Evolutionary conservation across 1,140 invertebrate genomes (phyloP), one percentile per base, ranked within the genome.

Genomic region (Hypothenemus hampei): DNA sequence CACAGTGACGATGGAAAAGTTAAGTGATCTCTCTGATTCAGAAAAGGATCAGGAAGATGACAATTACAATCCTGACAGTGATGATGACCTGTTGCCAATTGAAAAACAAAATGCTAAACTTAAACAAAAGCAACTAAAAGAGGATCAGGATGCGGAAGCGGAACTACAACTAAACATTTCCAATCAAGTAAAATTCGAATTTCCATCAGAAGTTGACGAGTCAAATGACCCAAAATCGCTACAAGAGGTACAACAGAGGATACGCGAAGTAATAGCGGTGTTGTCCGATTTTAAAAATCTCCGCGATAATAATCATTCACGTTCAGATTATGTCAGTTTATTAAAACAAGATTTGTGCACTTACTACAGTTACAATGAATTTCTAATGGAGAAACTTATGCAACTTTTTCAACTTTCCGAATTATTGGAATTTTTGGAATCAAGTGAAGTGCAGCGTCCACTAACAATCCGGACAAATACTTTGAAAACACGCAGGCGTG

Each of bases 341-440:
- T 74, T 98, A 16, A 77, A 78, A 40, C 81, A 81, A 59, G 95
- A 99, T 76, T 75, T 98, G 10, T 97, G 93, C 66, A 77, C 79
- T n/a, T 98, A 97, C 72, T 98, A 97, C 73, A 92, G 89, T 67
- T 99, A 99, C 66, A 99, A 99, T 77, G 82, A 89, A 54, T 99
- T 91, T 72, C 73, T 99, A 8, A 98, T 99, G 88, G 85, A 89
- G 61, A 87, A 87, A 71, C 74, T 99, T 4, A 91, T 98, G 82
- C 83, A 97, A 66, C 77, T 99, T 54, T 99, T 99, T 72, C 84
- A 91, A 7, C 70, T 93, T 1, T 80, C 81, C 53, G 93, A 97
- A 71, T 75, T 99, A 16, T 77, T 97, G 59, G 94, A 98, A 68
- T 96, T 94, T 75, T 75, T 99, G 11, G 97, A 99, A 80, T 91